Conservation (phyloP, 1,140 invertebrate species). For the Odontomachus brunneus region DNA sequence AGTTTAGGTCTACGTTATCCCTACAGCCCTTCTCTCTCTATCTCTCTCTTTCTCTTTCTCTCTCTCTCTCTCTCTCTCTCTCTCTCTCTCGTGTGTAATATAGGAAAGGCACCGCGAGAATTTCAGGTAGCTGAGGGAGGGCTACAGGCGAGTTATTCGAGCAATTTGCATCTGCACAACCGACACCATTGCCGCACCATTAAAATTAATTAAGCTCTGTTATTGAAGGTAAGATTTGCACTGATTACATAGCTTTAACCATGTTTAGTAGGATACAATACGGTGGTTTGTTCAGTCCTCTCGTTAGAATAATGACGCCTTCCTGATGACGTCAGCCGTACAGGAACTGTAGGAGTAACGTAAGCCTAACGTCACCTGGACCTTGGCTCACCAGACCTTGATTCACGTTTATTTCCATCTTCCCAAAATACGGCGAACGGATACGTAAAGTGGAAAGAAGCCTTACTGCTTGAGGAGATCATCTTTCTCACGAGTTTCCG, state of each 20-base stretch:
- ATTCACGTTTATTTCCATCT: too few species aligned
- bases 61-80: too few species aligned
- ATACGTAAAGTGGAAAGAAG: too few species aligned
- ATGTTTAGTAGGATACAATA: slow-evolving; percentile 27
- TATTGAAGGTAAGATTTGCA: slow-evolving; percentile 46
- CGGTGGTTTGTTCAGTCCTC: neutral
- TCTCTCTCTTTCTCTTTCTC: too few species aligned
- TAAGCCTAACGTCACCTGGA: neutral
- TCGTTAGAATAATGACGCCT: neutral
- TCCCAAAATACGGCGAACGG: too few species aligned
- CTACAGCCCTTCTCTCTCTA: neutral
- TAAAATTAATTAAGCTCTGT: slow-evolving; percentile 56
- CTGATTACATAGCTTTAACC: slow-evolving; percentile 28
- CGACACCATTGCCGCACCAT: slow-evolving; percentile 42
- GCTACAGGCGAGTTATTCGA: slow-evolving; percentile 40
- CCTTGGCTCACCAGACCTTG: too few species aligned
- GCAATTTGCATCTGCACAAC: slow-evolving; percentile 55
- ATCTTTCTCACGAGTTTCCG: too few species aligned
- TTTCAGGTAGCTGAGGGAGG: slow-evolving; percentile 43
- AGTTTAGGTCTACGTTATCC: slow-evolving; percentile 19
- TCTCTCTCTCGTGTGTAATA: too few species aligned
- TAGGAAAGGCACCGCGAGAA: slow-evolving; percentile 53
- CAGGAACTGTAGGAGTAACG: neutral
- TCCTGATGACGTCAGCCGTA: neutral
- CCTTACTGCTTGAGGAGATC: too few species aligned